Base-by-base conservation (phyloP, 2,888 invertebrate species). In the Tribolium freemani region DNA sequence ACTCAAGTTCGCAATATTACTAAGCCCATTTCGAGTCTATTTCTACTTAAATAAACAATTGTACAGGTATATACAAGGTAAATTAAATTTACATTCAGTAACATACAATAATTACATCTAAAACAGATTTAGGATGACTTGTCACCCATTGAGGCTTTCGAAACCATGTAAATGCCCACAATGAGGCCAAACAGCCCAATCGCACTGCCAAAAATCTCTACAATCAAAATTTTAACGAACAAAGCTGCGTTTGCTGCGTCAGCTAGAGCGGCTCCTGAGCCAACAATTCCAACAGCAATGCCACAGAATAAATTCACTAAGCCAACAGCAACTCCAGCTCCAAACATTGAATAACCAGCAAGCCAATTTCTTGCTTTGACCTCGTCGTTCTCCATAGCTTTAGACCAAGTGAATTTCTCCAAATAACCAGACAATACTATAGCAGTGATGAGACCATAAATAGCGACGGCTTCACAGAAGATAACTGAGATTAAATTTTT, bases 381-480 rank as follows among this genome's bases (percentile, higher is more conserved):
- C 0, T 83, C 77, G 21, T 82, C 77, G 8, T 84, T 75, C 20
- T 86, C 85, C 9, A 85, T 80, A 64, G 87, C 77, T 8, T 88
- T 87, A 81, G 26, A 6, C 5, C 88, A 88, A 38, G 88, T 87
- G 83, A 90, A 91, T 81, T 87, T 87, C 77, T 85, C 79, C 67
- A 85, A 88, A 86, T 93, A 91, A 78, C 96, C 96, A 48, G 96
- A 95, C 73, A 99, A 90, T 45, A 99, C 98, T 85, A 99, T 99
- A 54, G 99, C 98, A 82, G 98, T 97, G 83, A 99, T 99, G 76
- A 99, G 90, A 26, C 99, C 99, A 87, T 99, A 99, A 88, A 99
- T 99, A 77, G 99, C 99, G 2, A 99, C 99, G 77, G 99, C 99
- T 88, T 99, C 99, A 86, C 99, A 99, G 90, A 99, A 99, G 87